Conservation (phyloP, 2,113 vertebrate genomes). For the Silurus meridionalis region DNA sequence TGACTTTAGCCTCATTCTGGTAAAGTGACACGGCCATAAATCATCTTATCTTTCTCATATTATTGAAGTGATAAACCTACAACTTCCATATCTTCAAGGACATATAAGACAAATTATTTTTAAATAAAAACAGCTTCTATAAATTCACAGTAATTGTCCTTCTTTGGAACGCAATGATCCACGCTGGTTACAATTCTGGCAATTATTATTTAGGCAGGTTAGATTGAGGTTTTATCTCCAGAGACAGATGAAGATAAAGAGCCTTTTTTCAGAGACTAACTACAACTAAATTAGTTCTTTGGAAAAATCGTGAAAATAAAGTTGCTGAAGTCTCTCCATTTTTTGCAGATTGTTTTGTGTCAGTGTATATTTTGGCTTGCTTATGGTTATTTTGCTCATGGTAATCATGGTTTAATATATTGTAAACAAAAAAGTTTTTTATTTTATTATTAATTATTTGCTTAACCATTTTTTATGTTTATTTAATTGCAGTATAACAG, state of each 20-base stretch:
- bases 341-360: neutral
- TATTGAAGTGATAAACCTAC: neutral
- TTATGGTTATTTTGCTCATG: neutral
- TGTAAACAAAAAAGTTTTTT: too few relatives aligned
- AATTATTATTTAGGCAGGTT: neutral
- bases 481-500: neutral
- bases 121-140: neutral
- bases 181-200: neutral
- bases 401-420: too few relatives aligned
- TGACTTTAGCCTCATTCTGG: conserved; percentile 5
- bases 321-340: neutral
- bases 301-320: neutral
- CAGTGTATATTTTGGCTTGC: neutral
- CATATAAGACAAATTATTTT: neutral
- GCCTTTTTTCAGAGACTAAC: neutral
- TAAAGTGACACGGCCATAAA: conserved; percentile 17
- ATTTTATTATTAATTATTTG: neutral
- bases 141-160: conserved; percentile 4
- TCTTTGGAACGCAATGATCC: neutral
- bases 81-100: conserved; percentile 8
- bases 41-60: neutral
- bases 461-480: neutral
- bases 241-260: neutral
- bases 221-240: conserved; percentile 1
- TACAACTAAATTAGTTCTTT: neutral